Conservation (phyloP, 2,888 invertebrate species). For the Tanytarsus gracilentus region DNA sequence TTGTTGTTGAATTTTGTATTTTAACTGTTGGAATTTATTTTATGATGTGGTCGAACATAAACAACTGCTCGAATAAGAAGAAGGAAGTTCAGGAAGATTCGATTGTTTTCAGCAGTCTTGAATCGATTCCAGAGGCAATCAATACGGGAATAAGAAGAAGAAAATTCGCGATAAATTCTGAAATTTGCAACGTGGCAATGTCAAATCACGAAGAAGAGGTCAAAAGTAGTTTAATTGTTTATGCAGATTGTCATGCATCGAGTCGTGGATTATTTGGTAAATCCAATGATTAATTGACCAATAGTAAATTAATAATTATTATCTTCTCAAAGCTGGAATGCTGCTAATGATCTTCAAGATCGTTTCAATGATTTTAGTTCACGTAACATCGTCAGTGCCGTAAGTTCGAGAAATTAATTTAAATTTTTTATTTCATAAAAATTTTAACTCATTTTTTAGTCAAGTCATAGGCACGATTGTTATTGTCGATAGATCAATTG, state of each 20-base stretch:
- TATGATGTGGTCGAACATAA: slow-evolving; percentile 67
- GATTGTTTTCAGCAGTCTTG: no score
- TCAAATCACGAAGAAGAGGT: slow-evolving; percentile 46
- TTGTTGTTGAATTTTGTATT: slow-evolving; percentile 71
- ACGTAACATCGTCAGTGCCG: slow-evolving; percentile 49
- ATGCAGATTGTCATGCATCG: slow-evolving; percentile 67
- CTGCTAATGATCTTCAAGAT: slow-evolving; percentile 48
- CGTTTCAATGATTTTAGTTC: slow-evolving; percentile 53
- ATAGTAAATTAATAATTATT: no score
- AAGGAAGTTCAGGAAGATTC: no score
- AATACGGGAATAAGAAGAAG: no score
- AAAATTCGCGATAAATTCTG: neutral
- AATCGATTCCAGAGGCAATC: no score
- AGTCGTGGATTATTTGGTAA: slow-evolving; percentile 67
- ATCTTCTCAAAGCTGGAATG: no score
- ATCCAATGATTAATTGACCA: no score
- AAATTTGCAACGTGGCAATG: slow-evolving; percentile 21
- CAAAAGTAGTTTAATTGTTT: slow-evolving; percentile 52
- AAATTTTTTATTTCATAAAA: slow-evolving; percentile 16
- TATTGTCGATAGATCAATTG: slow-evolving; percentile 46
- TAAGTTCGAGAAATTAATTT: no score
- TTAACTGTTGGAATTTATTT: slow-evolving; percentile 62
- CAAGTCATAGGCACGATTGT: slow-evolving; percentile 47
- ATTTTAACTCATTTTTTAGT: slow-evolving; percentile 26
- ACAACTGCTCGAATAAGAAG: slow-evolving; percentile 47